These are phyloP conservation scores for Sipha maydis DNA, from an alignment of 2,888 invertebrate species.

Conservation along the genomic window DNA sequence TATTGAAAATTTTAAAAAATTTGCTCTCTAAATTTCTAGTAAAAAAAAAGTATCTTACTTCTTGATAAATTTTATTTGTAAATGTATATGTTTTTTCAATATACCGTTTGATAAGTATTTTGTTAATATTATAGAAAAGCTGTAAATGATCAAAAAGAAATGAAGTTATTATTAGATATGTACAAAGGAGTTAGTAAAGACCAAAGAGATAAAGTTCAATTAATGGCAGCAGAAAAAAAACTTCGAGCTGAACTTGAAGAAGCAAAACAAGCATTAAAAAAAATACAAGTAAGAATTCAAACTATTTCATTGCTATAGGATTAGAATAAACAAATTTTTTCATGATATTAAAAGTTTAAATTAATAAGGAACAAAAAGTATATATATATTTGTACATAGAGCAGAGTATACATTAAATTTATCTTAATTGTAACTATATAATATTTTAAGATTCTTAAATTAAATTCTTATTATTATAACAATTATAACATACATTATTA, in stretches of 20 bases:
- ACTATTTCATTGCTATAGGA: background rate
- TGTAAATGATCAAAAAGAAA: slow-evolving; percentile 91
- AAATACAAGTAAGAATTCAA: slow-evolving; percentile 75
- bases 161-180: slow-evolving; percentile 94
- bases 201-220: slow-evolving; percentile 93
- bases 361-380: background rate
- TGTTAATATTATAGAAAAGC: slow-evolving; percentile 74
- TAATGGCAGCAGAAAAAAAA: slow-evolving; percentile 95
- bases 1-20: too few relatives aligned
- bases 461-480: too few relatives aligned
- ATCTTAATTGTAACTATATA: too few relatives aligned
- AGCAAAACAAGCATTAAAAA: slow-evolving; percentile 83
- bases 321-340: background rate
- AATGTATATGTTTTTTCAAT: background rate
- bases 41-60: background rate
- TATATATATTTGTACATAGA: too few relatives aligned
- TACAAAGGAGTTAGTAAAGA: slow-evolving; percentile 98
- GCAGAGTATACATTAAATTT: too few relatives aligned
- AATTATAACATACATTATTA: too few relatives aligned
- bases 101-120: background rate
- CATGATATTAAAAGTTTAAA: background rate
- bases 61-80: background rate
- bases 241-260: slow-evolving; percentile 90
- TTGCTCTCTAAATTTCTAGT: too few relatives aligned
- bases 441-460: too few relatives aligned